Conservation (phyloP, 2,113 vertebrate genomes). For the Symphodus melops region DNA sequence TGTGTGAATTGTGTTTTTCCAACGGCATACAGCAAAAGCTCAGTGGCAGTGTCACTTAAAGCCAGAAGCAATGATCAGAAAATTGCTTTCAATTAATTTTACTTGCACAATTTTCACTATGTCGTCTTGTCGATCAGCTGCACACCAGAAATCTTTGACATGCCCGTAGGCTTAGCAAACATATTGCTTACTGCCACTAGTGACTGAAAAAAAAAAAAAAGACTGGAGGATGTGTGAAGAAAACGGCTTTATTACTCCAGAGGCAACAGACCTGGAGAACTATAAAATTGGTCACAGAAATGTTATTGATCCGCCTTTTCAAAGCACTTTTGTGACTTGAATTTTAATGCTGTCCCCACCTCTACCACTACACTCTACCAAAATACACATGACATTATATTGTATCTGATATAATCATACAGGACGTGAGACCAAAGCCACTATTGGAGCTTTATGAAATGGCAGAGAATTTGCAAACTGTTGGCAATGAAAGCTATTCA, state of each 20-base stretch:
- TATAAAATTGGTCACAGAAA: slow-evolving; percentile 79
- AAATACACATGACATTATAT: not conserved
- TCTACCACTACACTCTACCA: not conserved
- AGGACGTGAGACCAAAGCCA: slow-evolving; percentile 16
- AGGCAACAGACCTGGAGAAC: slow-evolving; percentile 63
- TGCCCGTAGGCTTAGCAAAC: slow-evolving; percentile 34
- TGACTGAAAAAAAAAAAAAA: slow-evolving; percentile 29
- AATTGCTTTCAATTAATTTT: not conserved
- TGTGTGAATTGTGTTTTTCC: not conserved
- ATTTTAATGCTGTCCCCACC: slow-evolving; percentile 53
- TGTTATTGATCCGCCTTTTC: slow-evolving; percentile 75
- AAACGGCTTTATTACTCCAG: slow-evolving; percentile 74
- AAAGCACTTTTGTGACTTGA: slow-evolving; percentile 70
- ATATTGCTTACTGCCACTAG: slow-evolving; percentile 24
- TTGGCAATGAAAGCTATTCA: fast-evolving
- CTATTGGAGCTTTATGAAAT: slow-evolving; percentile 13
- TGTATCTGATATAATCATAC: slow-evolving; percentile 5
- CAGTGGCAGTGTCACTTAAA: not conserved
- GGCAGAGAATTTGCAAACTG: not conserved
- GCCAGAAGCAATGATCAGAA: not conserved
- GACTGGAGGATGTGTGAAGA: slow-evolving; percentile 50
- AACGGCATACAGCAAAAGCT: not conserved
- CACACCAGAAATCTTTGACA: slow-evolving; percentile 23
- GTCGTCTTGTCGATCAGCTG: slow-evolving; percentile 9
- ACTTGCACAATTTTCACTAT: not conserved